phyloP scores from a whole-genome alignment of 1,140 invertebrate genomes.

The Trachymyrmex cornetzi region DNA sequence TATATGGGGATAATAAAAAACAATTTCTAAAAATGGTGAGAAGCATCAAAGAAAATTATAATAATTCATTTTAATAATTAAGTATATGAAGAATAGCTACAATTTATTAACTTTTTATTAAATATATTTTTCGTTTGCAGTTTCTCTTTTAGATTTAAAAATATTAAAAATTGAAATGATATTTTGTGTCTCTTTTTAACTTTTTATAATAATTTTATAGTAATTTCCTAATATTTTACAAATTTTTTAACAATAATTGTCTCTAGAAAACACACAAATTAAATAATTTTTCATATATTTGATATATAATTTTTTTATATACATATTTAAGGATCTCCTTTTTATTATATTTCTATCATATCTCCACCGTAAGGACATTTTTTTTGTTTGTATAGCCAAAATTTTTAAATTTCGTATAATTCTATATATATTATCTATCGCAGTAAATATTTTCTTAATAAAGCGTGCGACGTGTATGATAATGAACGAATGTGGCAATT shows the following conservation, averaged over 20 bases:
- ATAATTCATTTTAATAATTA: neutral
- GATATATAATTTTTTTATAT: neutral
- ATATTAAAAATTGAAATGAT: neutral
- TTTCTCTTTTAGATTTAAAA: neutral
- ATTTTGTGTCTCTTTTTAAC: neutral
- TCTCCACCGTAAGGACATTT: neutral
- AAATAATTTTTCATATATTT: neutral
- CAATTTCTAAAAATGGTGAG: neutral
- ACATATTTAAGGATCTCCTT: neutral
- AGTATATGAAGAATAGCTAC: neutral
- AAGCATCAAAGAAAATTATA: neutral
- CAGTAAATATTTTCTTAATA: constrained; percentile 19
- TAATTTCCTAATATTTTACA: neutral
- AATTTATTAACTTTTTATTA: neutral
- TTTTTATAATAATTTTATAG: neutral
- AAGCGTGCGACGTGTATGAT: constrained; percentile 9
- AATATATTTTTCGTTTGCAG: neutral
- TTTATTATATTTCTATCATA: neutral
- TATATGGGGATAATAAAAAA: neutral
- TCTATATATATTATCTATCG: neutral
- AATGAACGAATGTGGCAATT: constrained; percentile 14
- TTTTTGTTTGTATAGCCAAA: neutral
- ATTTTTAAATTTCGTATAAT: neutral
- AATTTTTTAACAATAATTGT: neutral
- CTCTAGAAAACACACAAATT: neutral